Percentiles rank a stretch among this genome's conserved stretches.
These are phyloP conservation scores for Pseudachorutes palmiensis DNA, from an alignment of 1,140 invertebrate species.

Conservation along the genomic window DNA sequence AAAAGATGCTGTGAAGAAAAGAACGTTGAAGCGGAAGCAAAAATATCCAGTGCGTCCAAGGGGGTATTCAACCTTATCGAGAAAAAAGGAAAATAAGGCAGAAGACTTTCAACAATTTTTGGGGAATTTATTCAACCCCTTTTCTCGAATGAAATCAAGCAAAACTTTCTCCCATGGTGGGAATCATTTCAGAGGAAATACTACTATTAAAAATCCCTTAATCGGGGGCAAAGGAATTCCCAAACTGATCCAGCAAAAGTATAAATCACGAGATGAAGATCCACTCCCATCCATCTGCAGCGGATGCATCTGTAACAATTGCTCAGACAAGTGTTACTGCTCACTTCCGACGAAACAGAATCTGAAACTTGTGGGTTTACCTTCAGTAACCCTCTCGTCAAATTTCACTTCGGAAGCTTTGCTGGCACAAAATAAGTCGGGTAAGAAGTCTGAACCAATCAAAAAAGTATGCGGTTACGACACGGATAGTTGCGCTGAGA, in stretches of 20 bases:
- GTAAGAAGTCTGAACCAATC: conserved; percentile 5
- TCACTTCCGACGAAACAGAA: conserved; percentile 42
- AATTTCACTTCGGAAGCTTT: conserved; percentile 12
- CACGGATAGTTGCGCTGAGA: conserved; percentile 74
- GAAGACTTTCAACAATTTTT: no score
- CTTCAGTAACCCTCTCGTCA: conserved; percentile 18
- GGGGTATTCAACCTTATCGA: no score
- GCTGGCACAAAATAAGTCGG: conserved; percentile 6
- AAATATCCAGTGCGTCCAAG: conserved; percentile 8
- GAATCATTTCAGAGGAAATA: conserved; percentile 6
- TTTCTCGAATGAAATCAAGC: conserved; percentile 30
- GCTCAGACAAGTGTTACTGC: conserved; percentile 66
- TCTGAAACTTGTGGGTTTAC: conserved; percentile 38
- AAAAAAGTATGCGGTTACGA: conserved; percentile 60
- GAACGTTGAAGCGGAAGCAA: conserved; percentile 57
- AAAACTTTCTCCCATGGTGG: neutral
- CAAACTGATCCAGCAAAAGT: conserved; percentile 23
- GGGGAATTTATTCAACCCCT: conserved; percentile 31
- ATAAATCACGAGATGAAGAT: conserved; percentile 31
- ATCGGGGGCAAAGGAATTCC: neutral
- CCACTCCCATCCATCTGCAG: conserved; percentile 34
- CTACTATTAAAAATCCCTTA: neutral
- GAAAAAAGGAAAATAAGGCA: no score
- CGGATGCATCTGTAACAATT: conserved; percentile 36
- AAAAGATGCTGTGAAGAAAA: conserved; percentile 64